Percentiles rank a stretch among this genome's conserved stretches.
Evolutionary conservation across 2,888 invertebrate species (phyloP).

Genomic region (Caenorhabditis macrosperma): DNA sequence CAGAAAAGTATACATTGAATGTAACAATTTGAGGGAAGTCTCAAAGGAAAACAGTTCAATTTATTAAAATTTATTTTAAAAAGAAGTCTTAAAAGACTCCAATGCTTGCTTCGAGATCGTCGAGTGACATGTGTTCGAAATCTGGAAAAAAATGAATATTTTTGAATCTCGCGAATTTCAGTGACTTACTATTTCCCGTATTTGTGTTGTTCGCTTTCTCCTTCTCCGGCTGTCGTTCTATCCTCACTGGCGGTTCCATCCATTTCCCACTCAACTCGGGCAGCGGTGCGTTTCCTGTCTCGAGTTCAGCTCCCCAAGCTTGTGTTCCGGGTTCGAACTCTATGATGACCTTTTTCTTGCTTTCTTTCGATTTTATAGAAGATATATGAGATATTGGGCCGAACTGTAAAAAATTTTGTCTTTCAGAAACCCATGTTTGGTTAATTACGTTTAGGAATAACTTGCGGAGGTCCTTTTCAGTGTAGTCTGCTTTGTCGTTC

Average conservation of each 20-base stretch:
- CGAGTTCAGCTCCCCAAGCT: conserved; percentile 61
- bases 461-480: conserved; percentile 22
- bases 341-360: conserved; percentile 35
- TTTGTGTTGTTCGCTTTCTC: background rate
- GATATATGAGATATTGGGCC: conserved; percentile 45
- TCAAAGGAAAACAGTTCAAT: background rate
- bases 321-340: conserved; percentile 51
- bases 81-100: too few species aligned
- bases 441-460: conserved; percentile 36
- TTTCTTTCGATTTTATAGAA: conserved; percentile 35
- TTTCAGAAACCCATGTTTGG: background rate
- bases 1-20: background rate
- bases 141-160: background rate
- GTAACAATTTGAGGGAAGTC: background rate
- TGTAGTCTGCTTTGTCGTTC: conserved; percentile 32
- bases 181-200: conserved; percentile 11
- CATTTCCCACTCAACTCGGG: conserved; percentile 48
- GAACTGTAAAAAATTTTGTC: conserved; percentile 28
- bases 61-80: background rate
- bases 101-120: conserved; percentile 59
- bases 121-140: conserved; percentile 49
- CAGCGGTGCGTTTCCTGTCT: conserved; percentile 37
- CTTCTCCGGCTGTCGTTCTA: conserved; percentile 3
- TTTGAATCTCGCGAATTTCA: background rate
- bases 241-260: conserved; percentile 36